phyloP scores from a whole-genome alignment of 2,797 vertebrate species.

The Tarsius wallacei region DNA sequence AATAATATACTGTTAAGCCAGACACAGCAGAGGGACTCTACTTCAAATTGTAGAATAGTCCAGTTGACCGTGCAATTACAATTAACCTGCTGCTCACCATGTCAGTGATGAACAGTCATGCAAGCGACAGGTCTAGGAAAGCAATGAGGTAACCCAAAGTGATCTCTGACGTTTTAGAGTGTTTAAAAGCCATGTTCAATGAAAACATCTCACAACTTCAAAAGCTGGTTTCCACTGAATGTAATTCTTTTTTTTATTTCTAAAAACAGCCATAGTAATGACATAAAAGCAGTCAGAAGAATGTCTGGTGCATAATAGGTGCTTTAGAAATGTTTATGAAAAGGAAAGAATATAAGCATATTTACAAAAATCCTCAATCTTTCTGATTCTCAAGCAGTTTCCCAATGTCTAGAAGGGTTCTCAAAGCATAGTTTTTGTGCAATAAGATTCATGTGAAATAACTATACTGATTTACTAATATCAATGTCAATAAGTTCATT shows the following conservation, averaged over 20 bases:
- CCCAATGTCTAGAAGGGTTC: background rate
- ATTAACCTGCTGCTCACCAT: constrained; percentile 90
- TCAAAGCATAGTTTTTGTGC: background rate
- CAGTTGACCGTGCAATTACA: constrained; percentile 90
- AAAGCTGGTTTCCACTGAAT: background rate
- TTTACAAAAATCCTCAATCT: background rate
- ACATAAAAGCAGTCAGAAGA: background rate
- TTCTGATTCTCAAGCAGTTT: background rate
- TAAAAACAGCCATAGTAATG: background rate
- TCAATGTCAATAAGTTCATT: background rate
- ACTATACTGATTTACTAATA: background rate
- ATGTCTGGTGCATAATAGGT: background rate
- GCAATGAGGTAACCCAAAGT: constrained; percentile 69
- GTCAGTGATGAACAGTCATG: constrained; percentile 88
- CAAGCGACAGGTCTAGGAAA: constrained; percentile 81
- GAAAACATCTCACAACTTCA: constrained; percentile 1
- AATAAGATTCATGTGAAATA: background rate
- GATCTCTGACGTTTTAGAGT: constrained; percentile 76
- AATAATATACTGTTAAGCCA: constrained; percentile 89
- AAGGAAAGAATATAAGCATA: background rate
- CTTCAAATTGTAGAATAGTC: constrained; percentile 88
- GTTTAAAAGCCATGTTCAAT: constrained; percentile 79
- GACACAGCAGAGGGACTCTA: constrained; percentile 87
- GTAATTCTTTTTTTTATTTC: background rate
- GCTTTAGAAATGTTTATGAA: background rate